phyloP scores from a whole-genome alignment of 2,797 vertebrate genomes.

The Loriculus beryllinus region DNA sequence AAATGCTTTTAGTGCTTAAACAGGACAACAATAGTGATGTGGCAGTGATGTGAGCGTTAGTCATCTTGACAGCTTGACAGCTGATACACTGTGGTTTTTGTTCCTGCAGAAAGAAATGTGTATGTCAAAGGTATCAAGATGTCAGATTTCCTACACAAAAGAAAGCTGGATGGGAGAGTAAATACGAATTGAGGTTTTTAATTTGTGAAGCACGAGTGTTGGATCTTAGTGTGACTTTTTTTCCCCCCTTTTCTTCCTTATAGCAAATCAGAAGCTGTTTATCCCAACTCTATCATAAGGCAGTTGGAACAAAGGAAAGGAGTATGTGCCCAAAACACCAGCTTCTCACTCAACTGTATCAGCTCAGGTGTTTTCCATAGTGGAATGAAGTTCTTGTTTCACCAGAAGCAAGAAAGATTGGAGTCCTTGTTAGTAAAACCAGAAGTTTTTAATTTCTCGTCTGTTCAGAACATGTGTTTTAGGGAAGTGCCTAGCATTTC shows the following conservation, averaged over 20 bases:
- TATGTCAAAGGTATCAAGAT: neutral
- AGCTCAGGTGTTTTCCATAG: neutral
- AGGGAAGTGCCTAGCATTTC: neutral
- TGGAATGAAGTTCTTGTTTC: neutral
- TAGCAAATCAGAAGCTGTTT: neutral
- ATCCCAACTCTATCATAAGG: neutral
- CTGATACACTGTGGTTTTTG: neutral
- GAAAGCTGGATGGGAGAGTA: neutral
- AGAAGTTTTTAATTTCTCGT: neutral
- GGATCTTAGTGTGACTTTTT: neutral
- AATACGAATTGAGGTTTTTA: neutral
- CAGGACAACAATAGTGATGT: neutral
- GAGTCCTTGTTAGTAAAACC: neutral
- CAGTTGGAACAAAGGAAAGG: neutral
- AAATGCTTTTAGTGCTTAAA: neutral
- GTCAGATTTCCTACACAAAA: neutral
- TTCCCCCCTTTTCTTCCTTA: neutral
- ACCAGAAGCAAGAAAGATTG: neutral
- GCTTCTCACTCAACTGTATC: neutral
- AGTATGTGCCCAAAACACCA: neutral
- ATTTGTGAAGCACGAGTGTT: neutral
- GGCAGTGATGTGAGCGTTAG: neutral
- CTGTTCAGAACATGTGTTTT: neutral
- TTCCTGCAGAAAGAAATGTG: neutral
- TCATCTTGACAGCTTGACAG: neutral